A percentile compares a stretch with the other conserved stretches of the same genome.
These are phyloP conservation scores for Coleophora deauratella DNA, from an alignment of 2,888 invertebrate species.

Conservation along the genomic window DNA sequence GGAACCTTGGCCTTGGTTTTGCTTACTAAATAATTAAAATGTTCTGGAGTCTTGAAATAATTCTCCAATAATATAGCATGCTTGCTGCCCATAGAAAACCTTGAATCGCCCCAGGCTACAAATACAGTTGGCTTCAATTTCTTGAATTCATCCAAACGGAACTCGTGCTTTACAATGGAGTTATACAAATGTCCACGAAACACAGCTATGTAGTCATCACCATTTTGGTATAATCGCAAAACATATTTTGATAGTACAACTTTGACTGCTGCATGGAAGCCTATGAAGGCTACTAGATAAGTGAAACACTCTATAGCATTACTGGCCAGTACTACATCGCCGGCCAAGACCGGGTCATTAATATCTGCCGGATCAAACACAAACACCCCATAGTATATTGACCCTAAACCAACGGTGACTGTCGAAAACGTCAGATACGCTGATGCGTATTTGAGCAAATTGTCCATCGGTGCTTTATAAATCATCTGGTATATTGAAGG, in stretches of 20 bases:
- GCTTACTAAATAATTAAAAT: conserved; percentile 47
- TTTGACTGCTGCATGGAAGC: conserved; percentile 48
- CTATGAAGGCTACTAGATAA: conserved; percentile 48
- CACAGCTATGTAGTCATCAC: conserved; percentile 56
- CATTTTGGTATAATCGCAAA: conserved; percentile 51
- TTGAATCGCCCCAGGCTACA: conserved; percentile 55
- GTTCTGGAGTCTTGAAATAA: conserved; percentile 59
- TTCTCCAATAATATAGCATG: conserved; percentile 53
- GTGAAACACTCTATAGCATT: conserved; percentile 44
- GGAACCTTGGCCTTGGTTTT: conserved; percentile 26
- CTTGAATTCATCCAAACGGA: conserved; percentile 48
- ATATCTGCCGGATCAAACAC: conserved; percentile 36
- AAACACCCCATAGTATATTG: conserved; percentile 45
- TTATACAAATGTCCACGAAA: conserved; percentile 49
- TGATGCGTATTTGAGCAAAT: conserved; percentile 36
- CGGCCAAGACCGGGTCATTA: conserved; percentile 42
- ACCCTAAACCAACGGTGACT: conserved; percentile 24
- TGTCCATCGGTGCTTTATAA: conserved; percentile 62
- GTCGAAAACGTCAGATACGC: conserved; percentile 49
- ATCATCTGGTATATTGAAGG: conserved; percentile 51
- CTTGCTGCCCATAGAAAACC: conserved; percentile 50
- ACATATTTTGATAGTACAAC: conserved; percentile 54
- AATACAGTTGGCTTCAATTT: conserved; percentile 44
- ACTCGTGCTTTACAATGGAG: conserved; percentile 43
- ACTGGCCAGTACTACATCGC: conserved; percentile 51